Percentiles rank a stretch among this genome's conserved stretches.
Conservation (phyloP, 2,797 vertebrate species). For the Sebastiscus tertius region DNA sequence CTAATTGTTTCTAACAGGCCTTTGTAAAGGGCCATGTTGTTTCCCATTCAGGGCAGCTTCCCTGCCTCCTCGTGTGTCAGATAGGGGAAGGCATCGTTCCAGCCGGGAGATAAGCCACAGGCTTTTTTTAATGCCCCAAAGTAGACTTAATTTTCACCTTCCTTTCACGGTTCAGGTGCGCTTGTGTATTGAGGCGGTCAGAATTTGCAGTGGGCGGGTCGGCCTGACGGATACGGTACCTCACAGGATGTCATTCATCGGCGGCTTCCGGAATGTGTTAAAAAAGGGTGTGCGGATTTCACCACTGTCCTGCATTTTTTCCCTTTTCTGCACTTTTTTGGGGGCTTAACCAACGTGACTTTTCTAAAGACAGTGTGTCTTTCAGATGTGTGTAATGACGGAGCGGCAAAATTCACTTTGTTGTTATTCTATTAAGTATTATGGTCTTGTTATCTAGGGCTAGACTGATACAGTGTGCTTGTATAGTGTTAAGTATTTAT, state of each 20-base stretch:
- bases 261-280: slow-evolving; percentile 55
- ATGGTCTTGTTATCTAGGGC: background rate
- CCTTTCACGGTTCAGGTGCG: slow-evolving; percentile 76
- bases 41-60: slow-evolving; percentile 72
- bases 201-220: slow-evolving; percentile 59
- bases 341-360: slow-evolving; percentile 12
- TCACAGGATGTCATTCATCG: slow-evolving; percentile 73
- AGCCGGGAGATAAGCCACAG: slow-evolving; percentile 75
- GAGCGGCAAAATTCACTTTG: slow-evolving; percentile 8
- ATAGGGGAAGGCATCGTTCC: slow-evolving; percentile 75
- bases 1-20: slow-evolving; percentile 81
- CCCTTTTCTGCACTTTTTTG: slow-evolving; percentile 4
- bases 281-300: slow-evolving; percentile 42
- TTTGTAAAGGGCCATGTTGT: slow-evolving; percentile 75
- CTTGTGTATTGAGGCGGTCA: slow-evolving; percentile 75
- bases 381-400: slow-evolving; percentile 1
- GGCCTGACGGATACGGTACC: slow-evolving; percentile 65
- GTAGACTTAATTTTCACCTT: slow-evolving; percentile 78
- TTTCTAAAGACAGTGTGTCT: slow-evolving; percentile 10
- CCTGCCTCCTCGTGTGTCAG: slow-evolving; percentile 72
- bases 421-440: slow-evolving; percentile 3
- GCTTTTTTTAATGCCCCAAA: slow-evolving; percentile 70
- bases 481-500: background rate
- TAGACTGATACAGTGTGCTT: background rate
- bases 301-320: slow-evolving; percentile 38